Conservation (phyloP, 2,888 invertebrate species). For the Frankliniella intonsa region DNA sequence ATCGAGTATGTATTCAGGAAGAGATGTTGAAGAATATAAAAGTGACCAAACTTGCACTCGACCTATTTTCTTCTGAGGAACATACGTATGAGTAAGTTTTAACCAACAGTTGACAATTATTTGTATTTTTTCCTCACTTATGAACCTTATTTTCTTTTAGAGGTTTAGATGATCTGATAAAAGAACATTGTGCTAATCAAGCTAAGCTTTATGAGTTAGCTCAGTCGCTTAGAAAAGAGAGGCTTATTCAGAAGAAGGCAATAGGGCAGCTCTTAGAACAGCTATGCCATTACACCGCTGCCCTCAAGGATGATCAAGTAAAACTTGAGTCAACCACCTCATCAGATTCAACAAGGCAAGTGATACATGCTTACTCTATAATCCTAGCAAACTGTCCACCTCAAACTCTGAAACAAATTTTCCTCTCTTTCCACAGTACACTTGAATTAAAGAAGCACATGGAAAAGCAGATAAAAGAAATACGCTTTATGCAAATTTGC, state of each 20-base stretch:
- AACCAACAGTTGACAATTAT: background rate
- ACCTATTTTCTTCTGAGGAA: background rate
- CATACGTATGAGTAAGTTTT: background rate
- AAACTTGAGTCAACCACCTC: background rate
- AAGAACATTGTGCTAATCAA: slow-evolving; percentile 15
- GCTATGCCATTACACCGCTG: background rate
- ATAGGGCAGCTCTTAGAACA: background rate
- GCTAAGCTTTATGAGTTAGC: background rate
- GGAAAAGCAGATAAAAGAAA: slow-evolving; percentile 1
- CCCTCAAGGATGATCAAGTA: background rate
- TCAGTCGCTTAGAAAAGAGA: background rate
- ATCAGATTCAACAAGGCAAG: background rate
- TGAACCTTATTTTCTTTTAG: background rate
- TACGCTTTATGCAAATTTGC: background rate
- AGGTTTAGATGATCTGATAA: background rate
- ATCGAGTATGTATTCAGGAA: background rate
- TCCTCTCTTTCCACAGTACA: background rate
- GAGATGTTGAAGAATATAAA: background rate
- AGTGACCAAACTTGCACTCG: background rate
- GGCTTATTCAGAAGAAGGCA: background rate
- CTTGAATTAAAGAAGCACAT: background rate
- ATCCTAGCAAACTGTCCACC: too few relatives aligned
- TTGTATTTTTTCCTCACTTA: background rate
- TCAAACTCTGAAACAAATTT: background rate
- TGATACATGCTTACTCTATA: background rate